A percentile compares a stretch with the other conserved stretches of the same genome.
phyloP scores from a whole-genome alignment of 2,888 invertebrate species.

The Tiliacea citrago region DNA sequence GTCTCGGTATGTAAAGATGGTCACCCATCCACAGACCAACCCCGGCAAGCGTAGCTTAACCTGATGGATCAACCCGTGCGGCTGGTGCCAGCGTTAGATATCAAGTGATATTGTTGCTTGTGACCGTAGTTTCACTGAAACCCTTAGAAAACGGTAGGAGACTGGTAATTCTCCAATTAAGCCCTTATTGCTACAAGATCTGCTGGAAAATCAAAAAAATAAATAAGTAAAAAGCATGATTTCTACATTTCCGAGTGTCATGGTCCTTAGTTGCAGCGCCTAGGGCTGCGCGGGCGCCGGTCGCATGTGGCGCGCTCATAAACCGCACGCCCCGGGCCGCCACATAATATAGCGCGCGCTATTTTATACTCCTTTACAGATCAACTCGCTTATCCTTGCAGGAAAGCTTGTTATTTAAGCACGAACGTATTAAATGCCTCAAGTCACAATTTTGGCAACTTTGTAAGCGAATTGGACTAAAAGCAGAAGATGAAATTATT shows the following conservation, averaged over 20 bases:
- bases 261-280: slow-evolving; percentile 13
- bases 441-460: slow-evolving; percentile 32
- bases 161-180: not conserved
- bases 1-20: no score
- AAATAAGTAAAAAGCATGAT: not conserved
- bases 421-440: slow-evolving; percentile 14
- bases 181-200: no score
- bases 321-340: slow-evolving; percentile 60
- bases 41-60: no score
- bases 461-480: slow-evolving; percentile 6
- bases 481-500: not conserved
- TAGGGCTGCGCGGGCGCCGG: slow-evolving; percentile 60
- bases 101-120: not conserved
- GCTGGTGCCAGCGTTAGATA: no score
- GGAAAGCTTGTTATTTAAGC: slow-evolving; percentile 33
- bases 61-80: no score
- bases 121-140: not conserved
- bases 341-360: slow-evolving; percentile 38
- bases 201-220: not conserved
- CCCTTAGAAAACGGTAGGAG: not conserved
- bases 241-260: not conserved
- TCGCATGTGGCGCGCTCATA: slow-evolving; percentile 70
- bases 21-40: no score
- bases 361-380: slow-evolving; percentile 53
- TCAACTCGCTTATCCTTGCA: slow-evolving; percentile 40